Evolutionary conservation across 2,888 invertebrate genomes (phyloP).

Genomic region (Lucinisca nassula): DNA sequence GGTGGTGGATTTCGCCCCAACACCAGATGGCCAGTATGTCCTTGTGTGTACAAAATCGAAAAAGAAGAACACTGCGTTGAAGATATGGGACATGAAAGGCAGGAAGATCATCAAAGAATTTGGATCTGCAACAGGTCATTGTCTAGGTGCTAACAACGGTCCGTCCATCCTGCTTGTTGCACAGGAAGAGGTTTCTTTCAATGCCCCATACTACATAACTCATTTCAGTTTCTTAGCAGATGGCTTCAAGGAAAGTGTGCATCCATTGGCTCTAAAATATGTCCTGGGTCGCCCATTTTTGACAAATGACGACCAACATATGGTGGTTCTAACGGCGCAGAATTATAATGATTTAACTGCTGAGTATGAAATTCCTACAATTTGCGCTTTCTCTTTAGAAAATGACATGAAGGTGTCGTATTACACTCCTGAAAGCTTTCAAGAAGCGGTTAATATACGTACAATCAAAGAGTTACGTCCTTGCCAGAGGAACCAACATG

Average conservation of each 20-base stretch:
- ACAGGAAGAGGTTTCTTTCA: constrained; percentile 76
- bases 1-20: constrained; percentile 81
- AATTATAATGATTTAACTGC: constrained; percentile 77
- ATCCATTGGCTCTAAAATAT: constrained; percentile 76
- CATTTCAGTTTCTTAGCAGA: constrained; percentile 76
- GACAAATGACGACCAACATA: constrained; percentile 83
- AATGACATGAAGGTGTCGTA: constrained; percentile 76
- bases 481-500: constrained; percentile 71
- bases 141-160: constrained; percentile 74
- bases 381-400: constrained; percentile 82
- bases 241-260: constrained; percentile 74
- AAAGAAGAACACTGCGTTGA: constrained; percentile 77
- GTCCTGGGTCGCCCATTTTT: constrained; percentile 83
- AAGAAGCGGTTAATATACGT: constrained; percentile 78
- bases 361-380: constrained; percentile 80
- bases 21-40: constrained; percentile 83
- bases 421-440: constrained; percentile 82
- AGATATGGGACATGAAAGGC: constrained; percentile 85
- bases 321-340: constrained; percentile 84
- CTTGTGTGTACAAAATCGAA: constrained; percentile 80
- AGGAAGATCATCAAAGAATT: constrained; percentile 84
- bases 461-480: constrained; percentile 83
- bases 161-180: constrained; percentile 79
- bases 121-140: constrained; percentile 82
- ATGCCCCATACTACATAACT: constrained; percentile 81